Conservation (phyloP, 2,888 invertebrate genomes). For the Vanessa cardui region DNA sequence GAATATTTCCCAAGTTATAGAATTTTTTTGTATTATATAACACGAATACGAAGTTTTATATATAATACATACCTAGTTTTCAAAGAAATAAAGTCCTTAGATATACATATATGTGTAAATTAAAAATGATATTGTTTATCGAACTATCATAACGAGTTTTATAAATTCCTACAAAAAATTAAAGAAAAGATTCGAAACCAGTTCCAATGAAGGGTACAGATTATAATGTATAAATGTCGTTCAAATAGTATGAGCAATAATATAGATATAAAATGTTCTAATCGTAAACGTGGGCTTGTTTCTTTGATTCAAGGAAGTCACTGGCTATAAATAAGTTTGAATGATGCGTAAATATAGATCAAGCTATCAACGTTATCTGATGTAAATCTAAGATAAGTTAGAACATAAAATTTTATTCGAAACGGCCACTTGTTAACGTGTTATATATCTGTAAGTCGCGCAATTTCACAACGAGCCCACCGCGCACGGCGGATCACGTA, state of each 20-base stretch:
- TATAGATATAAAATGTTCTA: not conserved
- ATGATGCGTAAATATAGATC: slow-evolving; percentile 38
- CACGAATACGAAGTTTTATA: too few species aligned
- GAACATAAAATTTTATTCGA: slow-evolving; percentile 71
- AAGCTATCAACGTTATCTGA: slow-evolving; percentile 61
- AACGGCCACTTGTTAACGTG: slow-evolving; percentile 75
- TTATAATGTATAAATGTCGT: not conserved
- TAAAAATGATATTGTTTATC: too few species aligned
- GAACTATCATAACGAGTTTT: too few species aligned
- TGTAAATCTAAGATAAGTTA: slow-evolving; percentile 70
- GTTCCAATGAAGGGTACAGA: not conserved
- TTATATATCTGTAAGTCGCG: slow-evolving; percentile 70
- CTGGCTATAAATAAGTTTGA: slow-evolving; percentile 27
- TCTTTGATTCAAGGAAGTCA: slow-evolving; percentile 14
- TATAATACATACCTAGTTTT: too few species aligned
- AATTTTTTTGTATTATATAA: too few species aligned
- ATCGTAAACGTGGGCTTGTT: slow-evolving; percentile 2
- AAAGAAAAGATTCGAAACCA: not conserved
- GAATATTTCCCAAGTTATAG: too few species aligned
- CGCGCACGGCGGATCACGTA: slow-evolving; percentile 68
- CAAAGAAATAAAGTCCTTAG: too few species aligned
- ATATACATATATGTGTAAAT: too few species aligned
- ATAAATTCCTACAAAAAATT: too few species aligned
- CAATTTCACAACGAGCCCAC: slow-evolving; percentile 70
- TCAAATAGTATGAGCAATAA: not conserved